phyloP scores from a whole-genome alignment of 2,888 invertebrate genomes.

The Cyaniris semiargus region DNA sequence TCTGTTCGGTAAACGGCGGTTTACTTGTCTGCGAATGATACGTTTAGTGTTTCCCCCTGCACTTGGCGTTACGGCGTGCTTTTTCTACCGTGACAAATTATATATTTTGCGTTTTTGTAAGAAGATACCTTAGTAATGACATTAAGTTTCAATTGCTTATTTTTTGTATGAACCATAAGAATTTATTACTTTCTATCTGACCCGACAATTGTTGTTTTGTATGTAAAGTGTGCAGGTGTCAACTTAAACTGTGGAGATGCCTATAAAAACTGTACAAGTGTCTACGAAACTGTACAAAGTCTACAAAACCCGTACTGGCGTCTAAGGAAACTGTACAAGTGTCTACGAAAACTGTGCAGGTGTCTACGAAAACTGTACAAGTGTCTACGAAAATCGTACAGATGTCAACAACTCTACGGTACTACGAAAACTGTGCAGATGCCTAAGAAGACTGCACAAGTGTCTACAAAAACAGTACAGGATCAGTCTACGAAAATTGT shows the following conservation, averaged over 20 bases:
- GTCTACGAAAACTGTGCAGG: background rate
- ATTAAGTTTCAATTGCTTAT: background rate
- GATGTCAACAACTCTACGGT: too few relatives aligned
- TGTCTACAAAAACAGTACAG: background rate
- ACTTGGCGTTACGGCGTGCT: background rate
- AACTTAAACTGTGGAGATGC: too few relatives aligned
- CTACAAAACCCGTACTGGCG: too few relatives aligned
- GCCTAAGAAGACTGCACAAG: too few relatives aligned
- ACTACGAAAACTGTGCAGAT: too few relatives aligned
- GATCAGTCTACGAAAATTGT: background rate
- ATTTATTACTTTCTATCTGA: background rate
- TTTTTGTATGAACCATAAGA: background rate
- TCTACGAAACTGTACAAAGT: too few relatives aligned
- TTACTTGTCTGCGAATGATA: constrained; percentile 26
- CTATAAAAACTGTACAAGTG: too few relatives aligned
- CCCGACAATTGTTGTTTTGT: too few relatives aligned
- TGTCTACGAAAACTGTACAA: background rate
- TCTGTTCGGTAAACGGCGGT: constrained; percentile 27
- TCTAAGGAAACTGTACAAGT: too few relatives aligned
- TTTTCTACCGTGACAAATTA: constrained; percentile 23
- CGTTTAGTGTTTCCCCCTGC: constrained; percentile 7
- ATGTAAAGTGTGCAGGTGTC: too few relatives aligned
- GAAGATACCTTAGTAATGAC: background rate
- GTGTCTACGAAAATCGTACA: too few relatives aligned
- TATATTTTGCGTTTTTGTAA: background rate